These are phyloP conservation scores for Monochamus alternatus DNA, from an alignment of 2,888 invertebrate genomes.

Conservation along the genomic window DNA sequence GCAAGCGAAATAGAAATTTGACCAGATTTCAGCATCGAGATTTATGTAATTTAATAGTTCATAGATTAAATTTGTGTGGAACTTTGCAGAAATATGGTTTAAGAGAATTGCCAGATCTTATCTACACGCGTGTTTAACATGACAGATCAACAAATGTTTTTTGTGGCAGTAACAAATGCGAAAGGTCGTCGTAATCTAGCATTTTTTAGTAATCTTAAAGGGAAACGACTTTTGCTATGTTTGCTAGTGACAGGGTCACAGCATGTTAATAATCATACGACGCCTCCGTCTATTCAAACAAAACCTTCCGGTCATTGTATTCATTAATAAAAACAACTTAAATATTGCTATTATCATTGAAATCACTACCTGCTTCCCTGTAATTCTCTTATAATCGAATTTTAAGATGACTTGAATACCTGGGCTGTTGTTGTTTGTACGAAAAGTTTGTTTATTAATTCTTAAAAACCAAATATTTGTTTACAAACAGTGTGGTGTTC, in stretches of 20 bases:
- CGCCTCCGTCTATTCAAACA: background rate
- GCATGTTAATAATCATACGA: background rate
- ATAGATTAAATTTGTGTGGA: too few relatives aligned
- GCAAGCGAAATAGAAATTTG: too few relatives aligned
- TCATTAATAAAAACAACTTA: background rate
- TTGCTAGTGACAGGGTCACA: background rate
- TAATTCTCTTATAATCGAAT: background rate
- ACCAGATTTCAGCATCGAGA: too few relatives aligned
- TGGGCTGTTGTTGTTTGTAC: too few relatives aligned
- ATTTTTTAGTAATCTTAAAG: background rate
- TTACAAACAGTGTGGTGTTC: background rate
- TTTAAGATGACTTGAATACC: too few relatives aligned
- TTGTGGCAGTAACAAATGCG: background rate
- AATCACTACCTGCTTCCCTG: background rate
- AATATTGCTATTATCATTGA: background rate
- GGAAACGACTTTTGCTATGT: background rate
- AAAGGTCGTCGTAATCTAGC: background rate
- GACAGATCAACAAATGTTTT: background rate
- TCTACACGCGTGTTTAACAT: background rate
- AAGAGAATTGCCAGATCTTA: too few relatives aligned
- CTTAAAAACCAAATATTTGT: background rate
- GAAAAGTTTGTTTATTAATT: too few relatives aligned
- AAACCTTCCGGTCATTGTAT: background rate
- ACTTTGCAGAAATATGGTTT: too few relatives aligned
- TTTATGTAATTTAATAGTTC: too few relatives aligned